A percentile compares a stretch with the other conserved stretches of the same genome.
phyloP scores from a whole-genome alignment of 2,113 vertebrate species.

The Microtus pennsylvanicus region DNA sequence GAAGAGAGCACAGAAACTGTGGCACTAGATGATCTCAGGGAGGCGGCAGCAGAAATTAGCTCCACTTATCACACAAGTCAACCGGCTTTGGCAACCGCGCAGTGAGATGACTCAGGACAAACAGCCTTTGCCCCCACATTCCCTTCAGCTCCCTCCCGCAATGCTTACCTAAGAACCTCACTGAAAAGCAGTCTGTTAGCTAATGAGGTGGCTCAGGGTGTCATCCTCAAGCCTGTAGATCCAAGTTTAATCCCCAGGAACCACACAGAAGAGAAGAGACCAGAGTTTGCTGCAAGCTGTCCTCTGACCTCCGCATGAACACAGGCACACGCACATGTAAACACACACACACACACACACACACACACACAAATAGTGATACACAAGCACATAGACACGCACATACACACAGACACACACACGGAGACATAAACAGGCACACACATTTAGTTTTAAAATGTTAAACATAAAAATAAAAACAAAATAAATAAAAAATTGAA shows the following conservation, averaged over 20 bases:
- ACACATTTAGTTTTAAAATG: not conserved
- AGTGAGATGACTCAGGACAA: not conserved
- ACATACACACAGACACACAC: not conserved
- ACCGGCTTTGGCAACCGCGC: not conserved
- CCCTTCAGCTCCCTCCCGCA: not conserved
- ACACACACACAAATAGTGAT: too few relatives aligned
- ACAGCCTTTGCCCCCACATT: not conserved
- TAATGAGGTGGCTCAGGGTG: too few relatives aligned
- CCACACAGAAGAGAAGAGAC: not conserved
- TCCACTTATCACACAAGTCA: not conserved
- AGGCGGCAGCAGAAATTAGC: not conserved
- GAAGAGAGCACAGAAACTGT: not conserved
- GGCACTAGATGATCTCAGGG: not conserved
- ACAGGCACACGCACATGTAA: not conserved
- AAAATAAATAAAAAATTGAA: not conserved
- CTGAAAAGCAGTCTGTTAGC: not conserved
- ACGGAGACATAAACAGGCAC: too few relatives aligned
- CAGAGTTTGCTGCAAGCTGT: not conserved
- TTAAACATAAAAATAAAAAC: not conserved
- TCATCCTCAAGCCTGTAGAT: too few relatives aligned
- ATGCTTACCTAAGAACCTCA: not conserved
- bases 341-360: not conserved
- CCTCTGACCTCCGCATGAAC: not conserved
- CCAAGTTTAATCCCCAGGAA: too few relatives aligned
- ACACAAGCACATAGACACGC: not conserved